phyloP scores from a whole-genome alignment of 2,888 invertebrate species.

The Protodeltote pygarga region DNA sequence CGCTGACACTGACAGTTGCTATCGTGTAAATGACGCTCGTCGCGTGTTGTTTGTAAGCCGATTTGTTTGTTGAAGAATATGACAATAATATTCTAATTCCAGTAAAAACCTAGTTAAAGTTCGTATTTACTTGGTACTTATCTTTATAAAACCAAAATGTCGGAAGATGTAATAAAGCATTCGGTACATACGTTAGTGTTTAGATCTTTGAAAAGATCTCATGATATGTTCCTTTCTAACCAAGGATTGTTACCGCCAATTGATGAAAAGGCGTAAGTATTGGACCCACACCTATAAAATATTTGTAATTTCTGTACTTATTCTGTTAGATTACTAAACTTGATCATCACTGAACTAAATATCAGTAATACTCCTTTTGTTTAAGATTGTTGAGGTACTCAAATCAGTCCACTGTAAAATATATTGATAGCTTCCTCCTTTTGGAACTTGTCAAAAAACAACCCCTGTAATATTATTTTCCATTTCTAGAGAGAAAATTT shows the following conservation, averaged over 20 bases:
- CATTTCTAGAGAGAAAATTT: conserved; percentile 90
- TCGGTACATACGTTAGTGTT: conserved; percentile 99
- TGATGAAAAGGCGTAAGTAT: conserved; percentile 93
- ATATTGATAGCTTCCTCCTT: too few species aligned
- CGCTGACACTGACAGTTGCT: not conserved
- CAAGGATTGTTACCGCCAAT: conserved; percentile 94
- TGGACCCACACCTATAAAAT: not conserved
- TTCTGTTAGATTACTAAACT: too few species aligned
- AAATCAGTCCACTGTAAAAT: too few species aligned
- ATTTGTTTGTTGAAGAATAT: conserved; percentile 24
- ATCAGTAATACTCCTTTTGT: too few species aligned
- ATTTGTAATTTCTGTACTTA: too few species aligned
- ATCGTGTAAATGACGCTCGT: conserved; percentile 25
- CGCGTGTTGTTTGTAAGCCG: conserved; percentile 20
- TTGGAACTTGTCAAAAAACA: too few species aligned
- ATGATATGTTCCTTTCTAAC: conserved; percentile 98
- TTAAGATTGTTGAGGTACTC: too few species aligned
- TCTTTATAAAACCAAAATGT: conserved; percentile 76
- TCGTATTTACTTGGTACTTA: too few species aligned
- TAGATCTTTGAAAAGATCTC: conserved; percentile 97
- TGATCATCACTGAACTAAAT: too few species aligned
- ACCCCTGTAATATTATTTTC: not conserved
- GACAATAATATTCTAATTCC: conserved; percentile 9
- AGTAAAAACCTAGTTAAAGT: too few species aligned
- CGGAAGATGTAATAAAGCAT: conserved; percentile 97